phyloP scores from a whole-genome alignment of 2,888 invertebrate species.

The Plagodis dolabraria region DNA sequence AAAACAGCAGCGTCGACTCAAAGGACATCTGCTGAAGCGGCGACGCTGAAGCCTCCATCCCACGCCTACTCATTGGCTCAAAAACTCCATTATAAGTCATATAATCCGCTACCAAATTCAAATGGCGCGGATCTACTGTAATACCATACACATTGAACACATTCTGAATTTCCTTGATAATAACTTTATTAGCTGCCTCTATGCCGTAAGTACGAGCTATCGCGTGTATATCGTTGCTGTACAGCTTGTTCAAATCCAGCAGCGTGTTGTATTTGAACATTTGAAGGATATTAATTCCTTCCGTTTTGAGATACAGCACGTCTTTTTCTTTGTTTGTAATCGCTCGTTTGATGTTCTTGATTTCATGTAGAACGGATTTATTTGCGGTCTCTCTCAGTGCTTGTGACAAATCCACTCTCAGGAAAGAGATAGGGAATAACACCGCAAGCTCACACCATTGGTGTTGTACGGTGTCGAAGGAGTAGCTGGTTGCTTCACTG shows the following conservation, averaged over 20 bases:
- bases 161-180: slow-evolving; percentile 97
- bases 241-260: slow-evolving; percentile 92
- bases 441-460: slow-evolving; percentile 95
- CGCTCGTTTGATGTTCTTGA: slow-evolving; percentile 92
- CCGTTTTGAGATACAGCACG: slow-evolving; percentile 92
- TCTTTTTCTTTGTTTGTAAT: slow-evolving; percentile 90
- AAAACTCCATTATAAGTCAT: slow-evolving; percentile 98
- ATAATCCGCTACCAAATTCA: slow-evolving; percentile 97
- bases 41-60: slow-evolving; percentile 96
- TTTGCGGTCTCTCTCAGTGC: slow-evolving; percentile 89
- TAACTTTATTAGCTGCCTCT: slow-evolving; percentile 96
- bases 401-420: slow-evolving; percentile 89
- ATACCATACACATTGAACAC: slow-evolving; percentile 99
- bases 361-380: slow-evolving; percentile 91
- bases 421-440: slow-evolving; percentile 82
- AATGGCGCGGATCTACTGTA: slow-evolving; percentile 96
- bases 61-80: slow-evolving; percentile 94
- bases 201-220: slow-evolving; percentile 97
- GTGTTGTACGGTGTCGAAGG: slow-evolving; percentile 90
- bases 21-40: slow-evolving; percentile 99
- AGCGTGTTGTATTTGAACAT: slow-evolving; percentile 93
- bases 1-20: slow-evolving; percentile 95
- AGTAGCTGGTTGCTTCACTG: slow-evolving; percentile 85
- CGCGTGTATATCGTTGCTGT: slow-evolving; percentile 97
- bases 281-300: slow-evolving; percentile 96